These are phyloP conservation scores for Pollicipes pollicipes DNA, from an alignment of 1,140 invertebrate genomes.

Conservation along the genomic window DNA sequence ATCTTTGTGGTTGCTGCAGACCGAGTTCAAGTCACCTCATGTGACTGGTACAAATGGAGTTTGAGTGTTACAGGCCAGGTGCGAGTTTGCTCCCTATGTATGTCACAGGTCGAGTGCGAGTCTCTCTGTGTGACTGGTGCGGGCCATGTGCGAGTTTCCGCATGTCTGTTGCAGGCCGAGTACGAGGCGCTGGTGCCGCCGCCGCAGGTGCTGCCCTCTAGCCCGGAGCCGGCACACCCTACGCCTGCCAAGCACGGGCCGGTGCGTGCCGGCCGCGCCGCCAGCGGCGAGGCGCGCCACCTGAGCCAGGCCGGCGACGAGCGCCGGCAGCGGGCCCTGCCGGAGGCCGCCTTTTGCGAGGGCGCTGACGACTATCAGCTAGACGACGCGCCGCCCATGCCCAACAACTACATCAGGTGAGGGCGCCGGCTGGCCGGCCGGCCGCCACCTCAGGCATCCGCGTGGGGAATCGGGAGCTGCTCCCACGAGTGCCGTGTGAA, in stretches of 20 bases:
- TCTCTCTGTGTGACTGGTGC: too few species aligned
- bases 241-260: not conserved
- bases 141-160: too few species aligned
- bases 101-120: too few species aligned
- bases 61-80: too few species aligned
- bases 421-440: too few species aligned
- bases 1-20: too few species aligned
- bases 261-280: slow-evolving; percentile 3
- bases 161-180: slow-evolving; percentile 25
- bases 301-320: slow-evolving; percentile 11
- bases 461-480: too few species aligned
- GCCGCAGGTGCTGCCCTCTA: not conserved
- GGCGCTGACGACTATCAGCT: slow-evolving; percentile 55
- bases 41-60: too few species aligned
- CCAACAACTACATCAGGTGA: slow-evolving; percentile 42
- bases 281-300: not conserved
- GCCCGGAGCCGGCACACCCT: not conserved
- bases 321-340: slow-evolving; percentile 31
- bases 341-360: slow-evolving; percentile 61
- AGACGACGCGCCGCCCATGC: slow-evolving; percentile 53
- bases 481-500: too few species aligned
- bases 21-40: too few species aligned
- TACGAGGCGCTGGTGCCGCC: slow-evolving; percentile 20
- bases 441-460: too few species aligned
- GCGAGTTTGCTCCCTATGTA: too few species aligned